Conservation (phyloP, 2,797 vertebrate genomes). For the Bucorvus abyssinicus region DNA sequence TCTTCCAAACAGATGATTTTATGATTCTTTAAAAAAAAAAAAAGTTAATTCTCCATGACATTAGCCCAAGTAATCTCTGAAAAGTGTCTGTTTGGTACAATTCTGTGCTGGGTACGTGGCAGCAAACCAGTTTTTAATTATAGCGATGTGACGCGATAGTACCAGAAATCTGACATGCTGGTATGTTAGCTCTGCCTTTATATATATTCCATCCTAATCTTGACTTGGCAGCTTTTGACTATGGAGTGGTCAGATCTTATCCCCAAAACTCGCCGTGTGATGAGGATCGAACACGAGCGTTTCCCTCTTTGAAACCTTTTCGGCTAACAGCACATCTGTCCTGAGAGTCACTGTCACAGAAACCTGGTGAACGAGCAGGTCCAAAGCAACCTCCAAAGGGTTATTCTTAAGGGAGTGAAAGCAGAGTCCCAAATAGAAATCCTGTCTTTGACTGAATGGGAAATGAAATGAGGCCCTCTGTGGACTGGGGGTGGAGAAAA, state of each 20-base stretch:
- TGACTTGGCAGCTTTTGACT: neutral
- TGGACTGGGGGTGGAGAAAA: neutral
- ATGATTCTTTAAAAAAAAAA: neutral
- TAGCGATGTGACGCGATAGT: neutral
- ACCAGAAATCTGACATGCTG: neutral
- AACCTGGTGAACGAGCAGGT: neutral
- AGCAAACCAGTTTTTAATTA: neutral
- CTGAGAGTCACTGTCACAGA: neutral
- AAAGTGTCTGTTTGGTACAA: fast-evolving
- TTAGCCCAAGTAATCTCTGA: neutral
- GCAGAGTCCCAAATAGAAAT: neutral
- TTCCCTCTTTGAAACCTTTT: neutral
- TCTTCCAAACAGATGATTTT: too few relatives aligned
- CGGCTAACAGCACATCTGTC: neutral
- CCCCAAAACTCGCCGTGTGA: neutral
- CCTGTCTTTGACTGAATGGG: neutral
- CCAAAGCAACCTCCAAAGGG: neutral
- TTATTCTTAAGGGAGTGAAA: neutral
- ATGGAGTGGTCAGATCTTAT: neutral
- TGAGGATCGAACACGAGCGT: neutral
- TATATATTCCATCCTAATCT: neutral
- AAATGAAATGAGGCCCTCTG: neutral
- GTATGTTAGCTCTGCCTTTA: neutral
- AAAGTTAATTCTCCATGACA: neutral
- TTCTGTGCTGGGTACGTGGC: neutral